Conservation (phyloP, 2,113 vertebrate species). For the Himantopus leucocephalus region DNA sequence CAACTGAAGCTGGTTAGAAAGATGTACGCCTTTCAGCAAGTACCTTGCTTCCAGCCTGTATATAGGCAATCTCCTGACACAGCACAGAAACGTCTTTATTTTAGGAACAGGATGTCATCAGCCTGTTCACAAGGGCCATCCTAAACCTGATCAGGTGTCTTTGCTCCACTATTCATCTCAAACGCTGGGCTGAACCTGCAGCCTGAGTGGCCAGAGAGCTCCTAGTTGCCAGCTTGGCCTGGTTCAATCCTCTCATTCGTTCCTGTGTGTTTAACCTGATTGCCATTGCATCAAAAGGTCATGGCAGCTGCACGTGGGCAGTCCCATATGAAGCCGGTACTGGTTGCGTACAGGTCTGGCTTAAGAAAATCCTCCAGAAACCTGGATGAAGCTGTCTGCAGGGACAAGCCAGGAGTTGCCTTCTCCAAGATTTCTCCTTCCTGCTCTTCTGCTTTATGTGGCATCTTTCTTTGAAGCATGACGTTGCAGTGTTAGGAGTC, state of each 20-base stretch:
- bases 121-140: background rate
- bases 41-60: background rate
- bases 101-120: background rate
- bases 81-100: background rate
- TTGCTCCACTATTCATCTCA: background rate
- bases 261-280: background rate
- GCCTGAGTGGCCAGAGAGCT: background rate
- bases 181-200: background rate
- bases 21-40: background rate
- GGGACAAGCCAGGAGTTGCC: background rate
- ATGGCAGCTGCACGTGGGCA: background rate
- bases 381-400: background rate
- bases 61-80: background rate
- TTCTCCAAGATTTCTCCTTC: background rate
- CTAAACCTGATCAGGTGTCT: background rate
- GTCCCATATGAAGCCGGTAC: background rate
- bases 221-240: background rate
- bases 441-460: background rate
- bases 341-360: background rate
- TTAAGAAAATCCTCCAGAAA: background rate
- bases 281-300: background rate
- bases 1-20: background rate
- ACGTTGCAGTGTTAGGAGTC: background rate
- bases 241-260: background rate
- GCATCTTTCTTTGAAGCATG: background rate